A percentile compares a stretch with the other conserved stretches of the same genome.
Evolutionary conservation across 2,797 vertebrate genomes (phyloP).

Genomic region (Protonibea diacanthus): DNA sequence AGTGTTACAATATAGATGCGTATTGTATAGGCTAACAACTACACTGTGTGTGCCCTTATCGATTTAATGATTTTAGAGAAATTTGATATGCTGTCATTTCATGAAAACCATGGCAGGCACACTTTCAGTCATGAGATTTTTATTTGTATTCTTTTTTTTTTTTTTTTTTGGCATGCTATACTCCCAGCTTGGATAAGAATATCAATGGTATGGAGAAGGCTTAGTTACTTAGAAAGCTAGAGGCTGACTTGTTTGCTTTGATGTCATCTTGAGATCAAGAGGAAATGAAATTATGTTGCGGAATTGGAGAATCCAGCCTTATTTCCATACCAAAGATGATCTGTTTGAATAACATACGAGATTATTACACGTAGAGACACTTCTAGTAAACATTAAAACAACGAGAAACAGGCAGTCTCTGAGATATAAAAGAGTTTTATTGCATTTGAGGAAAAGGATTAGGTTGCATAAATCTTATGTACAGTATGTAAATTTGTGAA

Average conservation of each 20-base stretch:
- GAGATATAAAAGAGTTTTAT: conserved; percentile 79
- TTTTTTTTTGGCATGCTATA: conserved; percentile 66
- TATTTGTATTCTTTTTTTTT: conserved; percentile 24
- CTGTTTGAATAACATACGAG: conserved; percentile 77
- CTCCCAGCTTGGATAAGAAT: conserved; percentile 65
- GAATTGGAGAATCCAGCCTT: conserved; percentile 76
- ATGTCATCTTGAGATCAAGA: conserved; percentile 77
- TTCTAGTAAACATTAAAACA: conserved; percentile 66
- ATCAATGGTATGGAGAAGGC: conserved; percentile 82
- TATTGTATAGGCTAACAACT: conserved; percentile 75
- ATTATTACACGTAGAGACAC: conserved; percentile 76
- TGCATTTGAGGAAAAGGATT: conserved; percentile 72
- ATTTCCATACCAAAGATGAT: conserved; percentile 88
- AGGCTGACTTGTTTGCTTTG: conserved; percentile 61
- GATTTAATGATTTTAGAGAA: conserved; percentile 67
- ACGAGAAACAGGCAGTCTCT: conserved; percentile 68
- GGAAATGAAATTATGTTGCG: conserved; percentile 64
- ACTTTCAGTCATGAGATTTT: conserved; percentile 66
- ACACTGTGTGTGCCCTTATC: conserved; percentile 74
- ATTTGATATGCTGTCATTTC: conserved; percentile 71
- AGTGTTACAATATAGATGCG: conserved; percentile 72
- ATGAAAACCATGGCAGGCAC: conserved; percentile 69
- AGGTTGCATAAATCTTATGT: conserved; percentile 82
- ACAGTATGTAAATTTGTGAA: conserved; percentile 87
- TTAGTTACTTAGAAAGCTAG: conserved; percentile 57